A percentile compares a stretch with the other conserved stretches of the same genome.
phyloP scores from a whole-genome alignment of 2,113 vertebrate genomes.

The Petaurus breviceps region DNA sequence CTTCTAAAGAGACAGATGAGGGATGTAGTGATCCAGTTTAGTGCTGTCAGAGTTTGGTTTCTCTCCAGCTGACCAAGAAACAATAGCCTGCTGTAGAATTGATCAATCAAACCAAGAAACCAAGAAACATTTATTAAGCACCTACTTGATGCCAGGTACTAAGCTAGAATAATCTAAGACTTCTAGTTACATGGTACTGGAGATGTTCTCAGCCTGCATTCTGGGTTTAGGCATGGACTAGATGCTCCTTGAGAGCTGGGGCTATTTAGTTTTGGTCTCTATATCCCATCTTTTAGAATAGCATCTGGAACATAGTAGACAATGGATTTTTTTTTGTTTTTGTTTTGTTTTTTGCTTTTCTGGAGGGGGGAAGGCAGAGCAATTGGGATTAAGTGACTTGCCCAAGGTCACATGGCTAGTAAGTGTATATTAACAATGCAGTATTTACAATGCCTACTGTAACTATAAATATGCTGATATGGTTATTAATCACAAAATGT shows the following conservation, averaged over 20 bases:
- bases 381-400: no score
- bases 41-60: not conserved
- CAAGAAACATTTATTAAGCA: not conserved
- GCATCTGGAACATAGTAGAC: not conserved
- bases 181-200: not conserved
- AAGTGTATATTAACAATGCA: no score
- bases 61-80: not conserved
- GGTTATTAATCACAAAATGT: no score
- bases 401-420: no score
- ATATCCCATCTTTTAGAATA: not conserved
- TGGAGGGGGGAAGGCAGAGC: no score
- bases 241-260: not conserved
- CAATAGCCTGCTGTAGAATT: not conserved
- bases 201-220: not conserved
- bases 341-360: no score
- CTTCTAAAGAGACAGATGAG: not conserved
- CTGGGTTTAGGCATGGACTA: not conserved
- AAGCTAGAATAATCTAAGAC: not conserved
- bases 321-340: not conserved
- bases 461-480: no score
- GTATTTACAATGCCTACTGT: no score
- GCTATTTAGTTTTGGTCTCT: not conserved
- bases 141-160: not conserved
- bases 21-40: not conserved
- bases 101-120: not conserved